Evolutionary conservation across 2,797 vertebrate genomes (phyloP), one percentile per base, ranked within the genome.

Genomic region (Anguilla marmorata): DNA sequence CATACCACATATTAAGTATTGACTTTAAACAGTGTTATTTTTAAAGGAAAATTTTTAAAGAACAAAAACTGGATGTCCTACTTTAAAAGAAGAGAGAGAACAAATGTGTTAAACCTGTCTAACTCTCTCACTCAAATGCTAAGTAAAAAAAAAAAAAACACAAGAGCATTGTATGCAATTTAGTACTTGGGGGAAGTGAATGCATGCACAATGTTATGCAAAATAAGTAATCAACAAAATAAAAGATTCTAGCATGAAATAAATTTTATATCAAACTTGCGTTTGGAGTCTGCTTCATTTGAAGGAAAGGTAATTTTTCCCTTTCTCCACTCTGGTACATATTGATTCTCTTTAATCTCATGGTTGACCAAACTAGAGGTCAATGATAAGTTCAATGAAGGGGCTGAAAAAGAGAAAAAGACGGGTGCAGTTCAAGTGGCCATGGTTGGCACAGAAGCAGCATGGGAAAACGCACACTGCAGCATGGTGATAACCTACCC

Each of bases 131-230:
- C 54, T 94, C 93, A 92, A 92, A 93, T 90, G 94, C 94, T 90
- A 94, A 94, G 95, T 94, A 79, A 33, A 89, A 88, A 89, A 90
- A 91, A 90, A 89, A 90, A 88, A 37, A 84, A 88, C 87, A 91
- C 74, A 83, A 88, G 84, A 45, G 90, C 89, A 88, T 86, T 91
- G 95, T 96, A 94, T 96, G 96, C 96, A 96, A 95, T 96, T 96
- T 97, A 97, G 95, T 95, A 96, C 95, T 97, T 97, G 96, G 96
- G 97, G 97, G 97, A 98, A 95, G 95, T 96, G 96, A 97, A 97
- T 98, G 98, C 98, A 99, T 99, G 98, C 97, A 98, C 96, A 93
- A 96, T 98, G 98, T 99, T 99, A 99, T 99, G 98, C 98, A 99
- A 98, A 97, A 94, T 86, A 95, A 95, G 91, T 95, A 96, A 96